Evolutionary conservation across 2,113 vertebrate species (phyloP).

Genomic region (Okapia johnstoni): DNA sequence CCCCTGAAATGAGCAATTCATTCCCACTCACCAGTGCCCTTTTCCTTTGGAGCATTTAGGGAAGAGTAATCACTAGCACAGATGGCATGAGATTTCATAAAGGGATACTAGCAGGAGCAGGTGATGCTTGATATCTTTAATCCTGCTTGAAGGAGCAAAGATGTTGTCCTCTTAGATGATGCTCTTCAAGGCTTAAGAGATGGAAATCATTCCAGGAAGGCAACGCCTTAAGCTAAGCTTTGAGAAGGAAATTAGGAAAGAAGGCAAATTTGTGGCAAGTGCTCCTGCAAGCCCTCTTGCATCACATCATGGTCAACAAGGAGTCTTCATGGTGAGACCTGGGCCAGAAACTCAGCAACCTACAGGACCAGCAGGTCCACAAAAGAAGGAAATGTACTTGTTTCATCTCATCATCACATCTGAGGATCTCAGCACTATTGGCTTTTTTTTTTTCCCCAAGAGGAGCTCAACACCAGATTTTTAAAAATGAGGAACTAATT

Average conservation of each 20-base stretch:
- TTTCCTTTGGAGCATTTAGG: neutral
- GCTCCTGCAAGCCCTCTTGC: neutral
- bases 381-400: neutral
- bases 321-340: neutral
- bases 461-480: neutral
- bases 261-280: neutral
- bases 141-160: neutral
- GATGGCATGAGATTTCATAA: neutral
- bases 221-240: conserved; percentile 1
- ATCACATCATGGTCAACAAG: neutral
- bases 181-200: neutral
- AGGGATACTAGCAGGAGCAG: neutral
- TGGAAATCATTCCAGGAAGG: neutral
- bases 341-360: neutral
- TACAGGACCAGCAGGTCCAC: neutral
- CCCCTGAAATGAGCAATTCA: neutral
- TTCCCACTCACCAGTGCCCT: neutral
- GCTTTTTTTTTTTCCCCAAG: neutral
- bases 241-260: neutral
- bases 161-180: neutral
- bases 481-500: conserved; percentile 3
- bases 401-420: neutral
- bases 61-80: neutral
- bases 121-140: neutral
- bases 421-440: neutral